Percentiles rank a stretch among this genome's conserved stretches.
These are phyloP conservation scores for Phainopepla nitens DNA, from an alignment of 2,113 vertebrate species.

Conservation along the genomic window DNA sequence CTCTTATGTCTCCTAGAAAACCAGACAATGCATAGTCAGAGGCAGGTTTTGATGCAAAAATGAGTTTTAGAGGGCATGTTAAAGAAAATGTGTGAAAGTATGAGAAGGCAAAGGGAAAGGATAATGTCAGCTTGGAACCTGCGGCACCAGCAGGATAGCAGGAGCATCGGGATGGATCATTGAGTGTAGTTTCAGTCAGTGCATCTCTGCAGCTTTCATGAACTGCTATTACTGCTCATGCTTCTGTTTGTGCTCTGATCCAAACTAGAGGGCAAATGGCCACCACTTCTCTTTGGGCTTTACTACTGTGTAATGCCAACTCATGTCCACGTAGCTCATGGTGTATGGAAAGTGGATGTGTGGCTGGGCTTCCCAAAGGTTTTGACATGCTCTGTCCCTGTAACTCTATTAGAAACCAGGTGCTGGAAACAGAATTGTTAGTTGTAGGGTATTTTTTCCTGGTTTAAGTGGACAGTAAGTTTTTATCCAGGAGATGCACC, in stretches of 20 bases:
- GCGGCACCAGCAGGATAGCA: not conserved
- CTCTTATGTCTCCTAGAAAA: not conserved
- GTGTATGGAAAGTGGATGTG: not conserved
- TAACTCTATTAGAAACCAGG: not conserved
- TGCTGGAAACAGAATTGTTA: not conserved
- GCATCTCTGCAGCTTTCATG: not conserved
- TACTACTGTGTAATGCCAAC: not conserved
- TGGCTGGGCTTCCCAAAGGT: rapidly evolving
- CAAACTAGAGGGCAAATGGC: not conserved
- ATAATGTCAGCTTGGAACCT: not conserved
- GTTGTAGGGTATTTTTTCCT: not conserved
- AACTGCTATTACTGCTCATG: not conserved
- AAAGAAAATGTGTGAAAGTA: not conserved
- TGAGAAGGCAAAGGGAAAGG: not conserved
- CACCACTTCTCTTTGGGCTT: not conserved
- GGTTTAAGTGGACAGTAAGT: not conserved
- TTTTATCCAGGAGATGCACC: not conserved
- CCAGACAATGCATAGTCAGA: not conserved
- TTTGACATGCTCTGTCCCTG: not conserved
- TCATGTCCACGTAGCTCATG: not conserved
- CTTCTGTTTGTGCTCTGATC: not conserved
- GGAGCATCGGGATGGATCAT: rapidly evolving
- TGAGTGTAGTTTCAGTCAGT: rapidly evolving
- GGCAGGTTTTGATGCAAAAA: not conserved
- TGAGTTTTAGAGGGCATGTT: not conserved